These are phyloP conservation scores for Elymnias hypermnestra DNA, from an alignment of 1,140 invertebrate genomes.

Conservation along the genomic window DNA sequence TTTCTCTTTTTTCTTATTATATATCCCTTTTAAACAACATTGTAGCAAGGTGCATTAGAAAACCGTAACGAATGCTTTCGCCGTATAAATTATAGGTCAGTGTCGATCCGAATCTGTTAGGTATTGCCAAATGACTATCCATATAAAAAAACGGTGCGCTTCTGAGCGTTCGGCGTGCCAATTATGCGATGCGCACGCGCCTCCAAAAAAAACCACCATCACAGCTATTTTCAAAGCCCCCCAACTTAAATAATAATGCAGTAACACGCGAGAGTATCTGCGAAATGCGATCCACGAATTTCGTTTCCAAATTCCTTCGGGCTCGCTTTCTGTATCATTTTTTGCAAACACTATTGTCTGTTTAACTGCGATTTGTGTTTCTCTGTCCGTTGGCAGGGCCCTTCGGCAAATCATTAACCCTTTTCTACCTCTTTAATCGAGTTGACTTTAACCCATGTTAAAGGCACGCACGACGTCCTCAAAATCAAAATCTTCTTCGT, in stretches of 20 bases:
- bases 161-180: slow-evolving; percentile 47
- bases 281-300: slow-evolving; percentile 73
- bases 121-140: slow-evolving; percentile 27
- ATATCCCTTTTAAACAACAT: too few relatives aligned
- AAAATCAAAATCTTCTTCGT: too few relatives aligned
- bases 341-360: slow-evolving; percentile 66
- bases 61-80: too few relatives aligned
- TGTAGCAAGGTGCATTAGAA: too few relatives aligned
- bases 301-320: slow-evolving; percentile 64
- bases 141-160: slow-evolving; percentile 48
- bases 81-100: too few relatives aligned
- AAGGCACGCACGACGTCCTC: slow-evolving; percentile 18
- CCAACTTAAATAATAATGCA: slow-evolving; percentile 74
- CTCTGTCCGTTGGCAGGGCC: slow-evolving; percentile 30
- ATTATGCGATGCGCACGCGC: slow-evolving; percentile 71
- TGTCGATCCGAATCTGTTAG: slow-evolving; percentile 28
- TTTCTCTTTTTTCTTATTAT: too few relatives aligned
- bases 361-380: slow-evolving; percentile 48
- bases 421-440: slow-evolving; percentile 23
- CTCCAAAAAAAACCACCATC: slow-evolving; percentile 65
- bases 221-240: slow-evolving; percentile 62
- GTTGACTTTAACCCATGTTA: too few relatives aligned
- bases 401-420: slow-evolving; percentile 26
- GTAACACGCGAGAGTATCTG: slow-evolving; percentile 73
- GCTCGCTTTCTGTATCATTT: slow-evolving; percentile 44